Evolutionary conservation across 2,888 invertebrate genomes (phyloP).

Genomic region (Agriotes lineatus): DNA sequence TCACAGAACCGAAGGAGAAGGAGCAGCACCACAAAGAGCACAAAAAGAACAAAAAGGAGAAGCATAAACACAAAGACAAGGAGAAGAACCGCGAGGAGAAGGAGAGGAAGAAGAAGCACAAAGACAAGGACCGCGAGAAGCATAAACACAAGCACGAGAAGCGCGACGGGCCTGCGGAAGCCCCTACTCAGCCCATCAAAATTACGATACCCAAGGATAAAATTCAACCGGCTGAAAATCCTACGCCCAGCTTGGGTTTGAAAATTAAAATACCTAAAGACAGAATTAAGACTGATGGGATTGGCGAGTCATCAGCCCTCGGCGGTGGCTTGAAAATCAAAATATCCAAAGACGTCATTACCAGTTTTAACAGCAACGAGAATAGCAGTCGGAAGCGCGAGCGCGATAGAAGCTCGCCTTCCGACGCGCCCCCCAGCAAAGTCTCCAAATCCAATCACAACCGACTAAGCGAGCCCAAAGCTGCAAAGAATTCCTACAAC

Average conservation of each 20-base stretch:
- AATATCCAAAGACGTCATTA: conserved; percentile 81
- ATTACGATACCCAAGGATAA: conserved; percentile 75
- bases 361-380: conserved; percentile 54
- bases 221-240: conserved; percentile 57
- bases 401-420: conserved; percentile 63
- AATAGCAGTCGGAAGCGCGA: conserved; percentile 62
- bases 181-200: conserved; percentile 66
- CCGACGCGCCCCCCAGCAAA: conserved; percentile 62
- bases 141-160: conserved; percentile 60
- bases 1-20: conserved; percentile 60
- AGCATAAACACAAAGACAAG: conserved; percentile 83
- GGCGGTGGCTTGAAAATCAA: conserved; percentile 77
- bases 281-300: conserved; percentile 71
- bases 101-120: conserved; percentile 82
- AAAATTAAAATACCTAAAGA: conserved; percentile 89
- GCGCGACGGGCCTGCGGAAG: conserved; percentile 50
- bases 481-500: conserved; percentile 61
- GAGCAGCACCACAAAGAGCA: conserved; percentile 62
- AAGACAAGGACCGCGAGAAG: conserved; percentile 72
- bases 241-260: conserved; percentile 65
- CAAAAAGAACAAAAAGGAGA: conserved; percentile 81
- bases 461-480: conserved; percentile 56
- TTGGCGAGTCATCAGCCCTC: conserved; percentile 61
- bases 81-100: conserved; percentile 74
- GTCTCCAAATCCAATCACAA: conserved; percentile 55